Evolutionary conservation across 1,140 invertebrate genomes (phyloP).

Genomic region (Lineus longissimus): DNA sequence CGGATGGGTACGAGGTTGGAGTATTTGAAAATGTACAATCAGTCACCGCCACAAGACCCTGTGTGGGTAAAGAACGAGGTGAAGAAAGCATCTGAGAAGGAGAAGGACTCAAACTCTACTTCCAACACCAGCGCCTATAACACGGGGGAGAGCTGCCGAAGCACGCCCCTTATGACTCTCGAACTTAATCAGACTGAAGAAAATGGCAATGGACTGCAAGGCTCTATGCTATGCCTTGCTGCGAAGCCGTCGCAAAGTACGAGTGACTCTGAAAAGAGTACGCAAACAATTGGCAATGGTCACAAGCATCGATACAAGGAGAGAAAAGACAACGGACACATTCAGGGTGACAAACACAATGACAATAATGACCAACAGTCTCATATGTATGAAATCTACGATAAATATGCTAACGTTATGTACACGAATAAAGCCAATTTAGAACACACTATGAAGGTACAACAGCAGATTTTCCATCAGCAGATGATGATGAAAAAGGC

Average conservation of each 20-base stretch:
- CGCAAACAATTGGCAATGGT: constrained; percentile 36
- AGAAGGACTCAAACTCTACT: constrained; percentile 12
- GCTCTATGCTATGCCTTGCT: constrained; percentile 48
- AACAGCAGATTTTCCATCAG: constrained; percentile 66
- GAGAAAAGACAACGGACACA: constrained; percentile 19
- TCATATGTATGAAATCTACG: constrained; percentile 38
- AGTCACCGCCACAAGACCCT: not conserved
- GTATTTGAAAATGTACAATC: constrained; percentile 44
- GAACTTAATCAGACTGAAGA: constrained; percentile 57
- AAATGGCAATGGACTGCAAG: constrained; percentile 38
- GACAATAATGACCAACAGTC: not conserved
- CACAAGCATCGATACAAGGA: constrained; percentile 17
- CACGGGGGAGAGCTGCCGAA: constrained; percentile 70
- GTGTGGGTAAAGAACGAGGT: constrained; percentile 16
- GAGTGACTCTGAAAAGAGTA: constrained; percentile 48
- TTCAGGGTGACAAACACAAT: constrained; percentile 15
- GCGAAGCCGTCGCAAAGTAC: constrained; percentile 26
- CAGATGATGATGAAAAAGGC: constrained; percentile 41
- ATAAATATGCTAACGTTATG: constrained; percentile 58
- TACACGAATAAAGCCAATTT: constrained; percentile 71
- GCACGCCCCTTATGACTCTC: constrained; percentile 62
- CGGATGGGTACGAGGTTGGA: constrained; percentile 58
- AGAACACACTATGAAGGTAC: constrained; percentile 68
- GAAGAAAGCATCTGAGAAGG: not conserved
- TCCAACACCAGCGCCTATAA: constrained; percentile 67